Base-by-base conservation (phyloP, 2,797 vertebrate species). In the Tenualosa thibaudeaui region DNA sequence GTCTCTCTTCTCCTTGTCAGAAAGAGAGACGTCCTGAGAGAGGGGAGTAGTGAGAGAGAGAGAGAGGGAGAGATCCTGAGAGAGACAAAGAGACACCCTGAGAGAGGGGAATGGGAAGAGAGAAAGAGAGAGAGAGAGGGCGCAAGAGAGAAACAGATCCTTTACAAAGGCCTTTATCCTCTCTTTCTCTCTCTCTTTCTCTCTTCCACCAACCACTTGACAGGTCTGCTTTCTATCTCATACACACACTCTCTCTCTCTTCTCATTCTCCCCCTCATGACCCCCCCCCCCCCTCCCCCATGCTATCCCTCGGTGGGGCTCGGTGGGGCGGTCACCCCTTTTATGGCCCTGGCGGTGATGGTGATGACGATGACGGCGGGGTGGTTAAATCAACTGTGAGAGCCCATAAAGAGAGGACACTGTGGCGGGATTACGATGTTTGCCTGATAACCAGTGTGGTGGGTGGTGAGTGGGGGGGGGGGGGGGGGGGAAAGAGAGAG, bases 351-450 rank as follows among this genome's bases (percentile, higher is more conserved):
- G 75, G 62, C n/a, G 53, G 56, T 31, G 31, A 31, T 31, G 31
- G 31, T 31, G 31, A 71, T 24, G 24, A 26, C 51, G 58, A 82
- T 81, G 60, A 83, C 53, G 81, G 54, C 53, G 60, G 17, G 85
- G 84, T 49, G 81, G 78, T 82, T 82, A 85, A 85, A 43, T 96
- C 95, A 95, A 95, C 95, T 96, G 94, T 95, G 96, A 95, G 94
- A 94, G 95, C 95, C 96, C 96, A 95, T 96, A 96, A 96, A 96
- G 93, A 93, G 56, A 9, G 94, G 95, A 95, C 95, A 95, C 95
- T 95, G 95, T 95, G 95, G 95, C 94, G 94, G 95, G 95, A 96
- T 96, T 96, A 96, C 95, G 95, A 94, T 96, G 96, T 96, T 96
- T 96, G 96, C 96, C 95, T 95, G 95, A 95, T 95, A 96, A 95